A percentile compares a stretch with the other conserved stretches of the same genome.
Conservation (phyloP, 2,888 invertebrate species). For the Sussaba pulchella region DNA sequence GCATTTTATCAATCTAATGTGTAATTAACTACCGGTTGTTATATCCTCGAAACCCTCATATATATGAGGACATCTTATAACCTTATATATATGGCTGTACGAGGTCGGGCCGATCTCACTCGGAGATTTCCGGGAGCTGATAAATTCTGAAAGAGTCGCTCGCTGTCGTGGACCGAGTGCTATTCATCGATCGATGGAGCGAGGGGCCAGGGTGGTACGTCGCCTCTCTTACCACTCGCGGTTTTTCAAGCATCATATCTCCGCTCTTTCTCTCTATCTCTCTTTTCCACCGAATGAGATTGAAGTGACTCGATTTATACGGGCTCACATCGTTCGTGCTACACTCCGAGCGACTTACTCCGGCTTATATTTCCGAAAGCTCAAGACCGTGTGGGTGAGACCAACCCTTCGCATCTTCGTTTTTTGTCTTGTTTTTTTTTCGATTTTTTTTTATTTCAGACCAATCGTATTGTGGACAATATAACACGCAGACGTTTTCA, state of each 20-base stretch:
- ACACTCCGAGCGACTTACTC: slow-evolving; percentile 8
- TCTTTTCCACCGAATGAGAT: slow-evolving; percentile 42
- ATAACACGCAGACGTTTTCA: neutral
- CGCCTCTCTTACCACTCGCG: slow-evolving; percentile 28
- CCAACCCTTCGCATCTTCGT: neutral
- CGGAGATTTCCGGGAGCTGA: slow-evolving; percentile 29
- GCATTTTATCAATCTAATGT: slow-evolving; percentile 14
- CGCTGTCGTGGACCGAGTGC: slow-evolving; percentile 11
- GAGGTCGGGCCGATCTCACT: slow-evolving; percentile 31
- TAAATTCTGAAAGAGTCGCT: slow-evolving; percentile 47
- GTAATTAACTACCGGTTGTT: slow-evolving; percentile 6
- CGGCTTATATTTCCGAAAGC: neutral
- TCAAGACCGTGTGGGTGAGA: neutral
- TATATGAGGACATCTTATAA: too few relatives aligned
- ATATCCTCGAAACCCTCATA: neutral
- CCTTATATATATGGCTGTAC: neutral
- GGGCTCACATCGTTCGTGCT: slow-evolving; percentile 9
- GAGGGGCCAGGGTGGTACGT: slow-evolving; percentile 12
- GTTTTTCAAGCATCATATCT: slow-evolving; percentile 26
- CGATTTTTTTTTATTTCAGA: too few relatives aligned
- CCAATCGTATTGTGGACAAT: neutral
- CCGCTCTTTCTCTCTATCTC: slow-evolving; percentile 5
- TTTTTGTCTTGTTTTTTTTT: neutral
- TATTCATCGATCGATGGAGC: slow-evolving; percentile 54
- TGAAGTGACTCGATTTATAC: slow-evolving; percentile 56